These are phyloP conservation scores for Arenaria interpres DNA, from an alignment of 2,113 vertebrate genomes.

Conservation along the genomic window DNA sequence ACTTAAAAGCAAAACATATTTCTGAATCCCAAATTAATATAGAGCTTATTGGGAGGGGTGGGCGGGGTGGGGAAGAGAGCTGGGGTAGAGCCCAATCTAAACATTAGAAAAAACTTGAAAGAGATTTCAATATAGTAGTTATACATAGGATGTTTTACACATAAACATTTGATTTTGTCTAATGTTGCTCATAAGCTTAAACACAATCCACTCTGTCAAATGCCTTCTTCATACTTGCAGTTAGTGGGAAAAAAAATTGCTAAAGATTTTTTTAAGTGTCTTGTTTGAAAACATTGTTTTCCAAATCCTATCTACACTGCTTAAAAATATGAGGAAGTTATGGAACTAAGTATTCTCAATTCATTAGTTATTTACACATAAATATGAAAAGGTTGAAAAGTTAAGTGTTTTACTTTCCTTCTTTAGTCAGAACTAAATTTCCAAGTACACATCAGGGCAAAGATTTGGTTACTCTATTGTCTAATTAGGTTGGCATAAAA, in stretches of 20 bases:
- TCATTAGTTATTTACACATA: not conserved
- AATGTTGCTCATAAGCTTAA: not conserved
- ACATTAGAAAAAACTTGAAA: not conserved
- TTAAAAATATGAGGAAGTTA: not conserved
- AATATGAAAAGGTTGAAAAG: not conserved
- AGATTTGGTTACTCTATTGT: not conserved
- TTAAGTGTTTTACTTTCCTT: not conserved
- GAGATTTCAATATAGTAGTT: not conserved
- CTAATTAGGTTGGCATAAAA: not conserved
- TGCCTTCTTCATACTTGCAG: not conserved
- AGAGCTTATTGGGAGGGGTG: rapidly evolving
- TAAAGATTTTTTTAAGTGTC: not conserved
- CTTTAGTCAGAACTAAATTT: not conserved
- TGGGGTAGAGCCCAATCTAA: not conserved
- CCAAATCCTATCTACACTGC: not conserved
- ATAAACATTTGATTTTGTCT: not conserved
- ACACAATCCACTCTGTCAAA: not conserved
- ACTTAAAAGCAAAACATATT: not conserved
- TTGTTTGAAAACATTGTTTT: not conserved
- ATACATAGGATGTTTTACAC: not conserved
- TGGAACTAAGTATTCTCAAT: not conserved
- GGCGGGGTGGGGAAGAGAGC: not conserved
- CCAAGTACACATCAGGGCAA: not conserved
- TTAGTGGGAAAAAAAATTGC: no score
- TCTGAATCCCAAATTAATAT: not conserved